phyloP scores from a whole-genome alignment of 2,888 invertebrate genomes.

The Tenthredo scrophulariae region DNA sequence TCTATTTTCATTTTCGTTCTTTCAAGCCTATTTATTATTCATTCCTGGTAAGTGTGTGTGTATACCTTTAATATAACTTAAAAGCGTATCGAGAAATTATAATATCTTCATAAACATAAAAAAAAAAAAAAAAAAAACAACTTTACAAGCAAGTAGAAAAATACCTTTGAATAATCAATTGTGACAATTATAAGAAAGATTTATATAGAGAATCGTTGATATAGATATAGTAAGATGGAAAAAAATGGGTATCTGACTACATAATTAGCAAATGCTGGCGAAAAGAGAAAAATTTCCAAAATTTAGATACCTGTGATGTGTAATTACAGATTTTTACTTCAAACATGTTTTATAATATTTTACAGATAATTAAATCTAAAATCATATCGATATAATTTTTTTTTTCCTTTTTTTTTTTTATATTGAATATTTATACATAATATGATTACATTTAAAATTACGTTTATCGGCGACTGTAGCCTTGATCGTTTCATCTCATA shows the following conservation, averaged over 20 bases:
- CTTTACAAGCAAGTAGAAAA: slow-evolving; percentile 48
- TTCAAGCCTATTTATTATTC: slow-evolving; percentile 38
- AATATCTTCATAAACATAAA: not conserved
- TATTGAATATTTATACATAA: slow-evolving; percentile 49
- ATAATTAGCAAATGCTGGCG: slow-evolving; percentile 8
- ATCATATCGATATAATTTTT: slow-evolving; percentile 10
- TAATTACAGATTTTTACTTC: slow-evolving; percentile 14
- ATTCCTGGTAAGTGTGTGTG: slow-evolving; percentile 46
- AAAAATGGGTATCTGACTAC: slow-evolving; percentile 4
- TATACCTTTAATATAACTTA: slow-evolving; percentile 23
- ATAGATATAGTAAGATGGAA: not conserved
- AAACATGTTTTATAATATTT: not conserved
- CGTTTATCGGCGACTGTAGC: slow-evolving; percentile 15
- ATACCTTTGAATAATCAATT: slow-evolving; percentile 38
- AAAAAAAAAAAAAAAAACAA: slow-evolving; percentile 16
- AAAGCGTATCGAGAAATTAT: not conserved
- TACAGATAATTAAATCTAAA: slow-evolving; percentile 13
- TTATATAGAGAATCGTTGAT: not conserved
- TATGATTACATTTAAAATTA: slow-evolving; percentile 43
- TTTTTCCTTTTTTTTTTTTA: not conserved
- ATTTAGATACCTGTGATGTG: not conserved
- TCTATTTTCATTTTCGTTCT: not conserved
- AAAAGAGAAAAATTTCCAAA: not conserved
- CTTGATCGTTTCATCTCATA: not conserved
- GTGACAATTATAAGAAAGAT: slow-evolving; percentile 29